Conservation (phyloP, 1,140 invertebrate species). For the Lucilia cuprina region DNA sequence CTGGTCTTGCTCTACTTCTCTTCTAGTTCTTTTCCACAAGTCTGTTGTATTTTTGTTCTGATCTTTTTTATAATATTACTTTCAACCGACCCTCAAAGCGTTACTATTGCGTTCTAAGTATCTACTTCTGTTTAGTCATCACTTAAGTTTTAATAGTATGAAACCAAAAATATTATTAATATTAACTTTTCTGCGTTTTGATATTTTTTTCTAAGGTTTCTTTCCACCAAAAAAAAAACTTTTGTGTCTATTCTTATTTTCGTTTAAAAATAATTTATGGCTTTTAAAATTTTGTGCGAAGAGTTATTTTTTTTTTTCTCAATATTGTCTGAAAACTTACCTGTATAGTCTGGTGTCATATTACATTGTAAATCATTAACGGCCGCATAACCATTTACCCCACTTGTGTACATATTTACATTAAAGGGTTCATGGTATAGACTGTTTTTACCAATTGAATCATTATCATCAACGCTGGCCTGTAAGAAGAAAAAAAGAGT, state of each 20-base stretch:
- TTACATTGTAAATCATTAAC: slow-evolving; percentile 63
- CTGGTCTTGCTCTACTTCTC: too few species aligned
- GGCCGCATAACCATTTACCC: slow-evolving; percentile 61
- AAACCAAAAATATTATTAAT: background rate
- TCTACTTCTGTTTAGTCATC: slow-evolving; percentile 6
- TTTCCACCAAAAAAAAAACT: background rate
- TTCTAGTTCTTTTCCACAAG: too few species aligned
- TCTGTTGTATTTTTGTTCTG: too few species aligned
- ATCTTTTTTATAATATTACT: too few species aligned
- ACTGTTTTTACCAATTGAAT: slow-evolving; percentile 63
- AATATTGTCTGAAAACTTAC: slow-evolving; percentile 50
- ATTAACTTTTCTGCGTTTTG: background rate
- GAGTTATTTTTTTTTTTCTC: background rate
- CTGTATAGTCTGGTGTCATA: slow-evolving; percentile 64
- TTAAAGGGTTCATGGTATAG: slow-evolving; percentile 65
- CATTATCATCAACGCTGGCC: slow-evolving; percentile 62
- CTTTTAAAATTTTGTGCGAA: slow-evolving; percentile 11
- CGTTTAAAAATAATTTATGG: background rate
- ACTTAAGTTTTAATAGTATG: background rate
- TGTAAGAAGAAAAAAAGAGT: slow-evolving; percentile 28
- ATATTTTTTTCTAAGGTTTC: background rate
- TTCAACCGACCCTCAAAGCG: background rate
- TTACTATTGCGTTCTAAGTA: background rate
- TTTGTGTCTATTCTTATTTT: background rate
- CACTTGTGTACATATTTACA: slow-evolving; percentile 63